Evolutionary conservation across 2,797 vertebrate genomes (phyloP).

Genomic region (Gadopsis bispinosus): DNA sequence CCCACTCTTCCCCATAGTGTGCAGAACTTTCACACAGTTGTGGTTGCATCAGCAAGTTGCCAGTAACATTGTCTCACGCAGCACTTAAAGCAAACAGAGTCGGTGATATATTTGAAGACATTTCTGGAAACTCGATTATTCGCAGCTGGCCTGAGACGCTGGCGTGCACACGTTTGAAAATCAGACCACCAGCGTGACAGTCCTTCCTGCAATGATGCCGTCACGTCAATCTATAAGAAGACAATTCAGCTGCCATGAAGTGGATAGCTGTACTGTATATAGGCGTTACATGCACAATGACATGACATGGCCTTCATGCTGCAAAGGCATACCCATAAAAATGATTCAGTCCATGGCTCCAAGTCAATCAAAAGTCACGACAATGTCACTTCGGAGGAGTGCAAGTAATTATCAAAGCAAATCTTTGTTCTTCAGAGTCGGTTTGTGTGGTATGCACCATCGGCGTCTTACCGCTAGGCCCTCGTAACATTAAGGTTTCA

Average conservation of each 20-base stretch:
- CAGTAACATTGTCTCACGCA: slow-evolving; percentile 46
- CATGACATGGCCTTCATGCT: not conserved
- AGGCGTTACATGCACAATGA: not conserved
- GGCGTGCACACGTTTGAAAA: slow-evolving; percentile 42
- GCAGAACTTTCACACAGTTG: slow-evolving; percentile 51
- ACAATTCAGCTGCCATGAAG: slow-evolving; percentile 31
- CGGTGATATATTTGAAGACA: slow-evolving; percentile 37
- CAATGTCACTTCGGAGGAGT: slow-evolving; percentile 57
- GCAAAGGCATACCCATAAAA: slow-evolving; percentile 2
- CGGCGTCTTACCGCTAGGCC: slow-evolving; percentile 47
- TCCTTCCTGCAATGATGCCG: slow-evolving; percentile 32
- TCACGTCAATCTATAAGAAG: slow-evolving; percentile 38
- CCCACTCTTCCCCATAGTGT: slow-evolving; percentile 10
- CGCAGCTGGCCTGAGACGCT: slow-evolving; percentile 38
- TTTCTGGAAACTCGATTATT: slow-evolving; percentile 52
- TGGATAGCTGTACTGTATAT: not conserved
- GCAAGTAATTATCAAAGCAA: slow-evolving; percentile 69
- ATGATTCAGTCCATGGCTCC: slow-evolving; percentile 4
- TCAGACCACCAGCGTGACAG: slow-evolving; percentile 42
- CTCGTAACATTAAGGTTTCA: slow-evolving; percentile 65
- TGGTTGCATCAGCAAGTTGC: slow-evolving; percentile 66
- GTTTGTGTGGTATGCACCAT: slow-evolving; percentile 65
- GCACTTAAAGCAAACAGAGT: slow-evolving; percentile 49
- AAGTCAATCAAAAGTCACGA: slow-evolving; percentile 64
- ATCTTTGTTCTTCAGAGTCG: slow-evolving; percentile 59